Conservation (phyloP, 2,888 invertebrate species). For the Zygaena filipendulae region DNA sequence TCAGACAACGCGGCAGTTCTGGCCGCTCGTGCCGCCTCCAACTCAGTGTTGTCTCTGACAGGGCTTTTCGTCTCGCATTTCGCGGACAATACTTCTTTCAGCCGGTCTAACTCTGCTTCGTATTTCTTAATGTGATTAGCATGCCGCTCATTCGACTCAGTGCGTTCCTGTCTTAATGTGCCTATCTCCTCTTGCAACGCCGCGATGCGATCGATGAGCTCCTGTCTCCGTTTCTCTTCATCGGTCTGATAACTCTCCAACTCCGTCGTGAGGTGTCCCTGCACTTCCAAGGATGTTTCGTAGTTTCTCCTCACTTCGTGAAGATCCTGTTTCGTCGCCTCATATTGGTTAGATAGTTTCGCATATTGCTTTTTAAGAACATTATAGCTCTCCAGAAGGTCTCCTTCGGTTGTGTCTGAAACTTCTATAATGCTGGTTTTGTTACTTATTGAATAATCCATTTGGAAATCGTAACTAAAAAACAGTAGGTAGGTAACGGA, state of each 20-base stretch:
- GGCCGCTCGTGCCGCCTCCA: constrained; percentile 40
- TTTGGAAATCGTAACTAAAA: no score
- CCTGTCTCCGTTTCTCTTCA: constrained; percentile 33
- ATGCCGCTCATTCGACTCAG: constrained; percentile 37
- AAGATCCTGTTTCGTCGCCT: constrained; percentile 50
- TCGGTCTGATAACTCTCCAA: constrained; percentile 48
- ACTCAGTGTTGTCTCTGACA: constrained; percentile 38
- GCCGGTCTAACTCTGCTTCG: constrained; percentile 33
- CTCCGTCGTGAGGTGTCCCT: constrained; percentile 49
- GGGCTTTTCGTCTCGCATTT: constrained; percentile 33
- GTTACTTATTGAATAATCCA: constrained; percentile 61
- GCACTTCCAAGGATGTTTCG: constrained; percentile 53
- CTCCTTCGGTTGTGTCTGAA: constrained; percentile 46
- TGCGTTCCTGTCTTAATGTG: constrained; percentile 34
- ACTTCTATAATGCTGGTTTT: constrained; percentile 45
- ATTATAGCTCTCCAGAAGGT: constrained; percentile 47
- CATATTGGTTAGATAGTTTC: constrained; percentile 38
- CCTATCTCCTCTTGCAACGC: constrained; percentile 50
- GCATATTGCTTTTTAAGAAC: constrained; percentile 51
- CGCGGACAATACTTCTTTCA: constrained; percentile 40
- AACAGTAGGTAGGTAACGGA: no score
- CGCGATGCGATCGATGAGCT: constrained; percentile 34
- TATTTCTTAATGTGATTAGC: constrained; percentile 37
- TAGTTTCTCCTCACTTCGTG: constrained; percentile 50
- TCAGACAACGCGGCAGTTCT: constrained; percentile 34